Percentiles rank a stretch among this genome's conserved stretches.
Evolutionary conservation across 2,113 vertebrate genomes (phyloP).

Genomic region (Okapia johnstoni): DNA sequence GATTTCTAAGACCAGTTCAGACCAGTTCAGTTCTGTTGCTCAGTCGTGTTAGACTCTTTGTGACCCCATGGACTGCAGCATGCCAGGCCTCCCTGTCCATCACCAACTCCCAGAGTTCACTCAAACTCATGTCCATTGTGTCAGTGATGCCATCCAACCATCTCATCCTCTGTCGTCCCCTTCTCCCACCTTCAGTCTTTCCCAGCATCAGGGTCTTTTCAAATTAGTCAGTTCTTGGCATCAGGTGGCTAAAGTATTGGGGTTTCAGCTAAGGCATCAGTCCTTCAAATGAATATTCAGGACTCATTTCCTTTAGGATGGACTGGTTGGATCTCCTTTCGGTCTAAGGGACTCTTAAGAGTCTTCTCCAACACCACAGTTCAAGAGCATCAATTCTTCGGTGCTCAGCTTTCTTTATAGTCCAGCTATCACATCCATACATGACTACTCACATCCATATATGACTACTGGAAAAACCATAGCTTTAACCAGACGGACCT

Average conservation of each 20-base stretch:
- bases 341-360: neutral
- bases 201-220: neutral
- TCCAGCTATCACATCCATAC: neutral
- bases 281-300: neutral
- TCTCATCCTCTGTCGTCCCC: neutral
- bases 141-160: neutral
- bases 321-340: neutral
- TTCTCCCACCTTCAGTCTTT: neutral
- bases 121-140: neutral
- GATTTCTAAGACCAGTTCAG: neutral
- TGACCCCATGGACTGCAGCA: neutral
- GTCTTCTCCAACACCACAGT: neutral
- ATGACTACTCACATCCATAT: neutral
- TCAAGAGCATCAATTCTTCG: neutral
- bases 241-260: neutral
- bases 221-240: neutral
- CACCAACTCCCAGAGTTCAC: neutral
- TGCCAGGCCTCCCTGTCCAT: neutral
- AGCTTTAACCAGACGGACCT: neutral
- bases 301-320: neutral
- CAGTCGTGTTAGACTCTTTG: neutral
- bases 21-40: neutral
- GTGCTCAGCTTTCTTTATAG: neutral
- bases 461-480: neutral
- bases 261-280: neutral